phyloP scores from a whole-genome alignment of 35 echinoderm and acorn worm species.

The Apostichopus japonicus region DNA sequence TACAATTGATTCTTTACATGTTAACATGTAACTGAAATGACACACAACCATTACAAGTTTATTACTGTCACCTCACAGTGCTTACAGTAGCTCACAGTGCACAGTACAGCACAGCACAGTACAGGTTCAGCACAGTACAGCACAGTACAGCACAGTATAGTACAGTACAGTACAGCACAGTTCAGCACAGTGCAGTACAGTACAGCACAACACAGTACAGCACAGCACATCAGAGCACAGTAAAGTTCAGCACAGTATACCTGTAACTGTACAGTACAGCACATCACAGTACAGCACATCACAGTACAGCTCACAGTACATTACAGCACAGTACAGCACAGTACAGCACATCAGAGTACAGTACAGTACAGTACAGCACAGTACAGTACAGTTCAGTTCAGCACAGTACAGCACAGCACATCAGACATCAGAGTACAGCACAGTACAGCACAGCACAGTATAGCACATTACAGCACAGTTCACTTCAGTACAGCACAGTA shows the following conservation, averaged over 20 bases:
- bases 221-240: too few species aligned
- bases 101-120: neutral
- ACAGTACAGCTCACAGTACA: neutral
- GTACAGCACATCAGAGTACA: slow-evolving; percentile 27
- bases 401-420: slow-evolving; percentile 2
- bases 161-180: too few species aligned
- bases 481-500: slow-evolving; percentile 64
- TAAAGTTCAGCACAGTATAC: neutral
- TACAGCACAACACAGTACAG: too few species aligned
- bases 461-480: neutral
- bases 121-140: too few species aligned
- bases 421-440: slow-evolving; percentile 13
- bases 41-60: too few species aligned
- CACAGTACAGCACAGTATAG: too few species aligned
- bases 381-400: slow-evolving; percentile 34
- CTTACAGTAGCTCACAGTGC: too few species aligned
- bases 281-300: too few species aligned
- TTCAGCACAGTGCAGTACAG: too few species aligned
- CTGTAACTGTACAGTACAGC: neutral
- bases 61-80: neutral
- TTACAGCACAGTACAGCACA: neutral
- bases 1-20: too few species aligned
- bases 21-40: too few species aligned
- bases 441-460: slow-evolving; percentile 12
- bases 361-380: neutral